Evolutionary conservation across 2,888 invertebrate genomes (phyloP), one percentile per base, ranked within the genome.

Genomic region (Drosophila acutilabella): DNA sequence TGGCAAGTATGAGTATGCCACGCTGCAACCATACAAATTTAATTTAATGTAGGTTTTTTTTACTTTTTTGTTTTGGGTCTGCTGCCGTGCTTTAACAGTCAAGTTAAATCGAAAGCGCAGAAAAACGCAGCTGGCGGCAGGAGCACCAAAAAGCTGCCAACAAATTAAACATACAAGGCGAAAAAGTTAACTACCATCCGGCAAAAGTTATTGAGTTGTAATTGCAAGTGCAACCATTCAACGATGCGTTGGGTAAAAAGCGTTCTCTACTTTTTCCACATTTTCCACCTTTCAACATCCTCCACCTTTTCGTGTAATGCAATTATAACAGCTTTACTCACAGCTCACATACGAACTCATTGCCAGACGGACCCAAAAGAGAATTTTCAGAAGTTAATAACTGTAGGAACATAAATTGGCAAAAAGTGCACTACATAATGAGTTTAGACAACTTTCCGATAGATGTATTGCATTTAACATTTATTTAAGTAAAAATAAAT

Each of bases 201-300:
- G 81, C 62, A 60, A 79, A 88, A 88, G 82, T 88, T 86, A 86
- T 86, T 88, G 86, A 86, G 86, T 86, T 88, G 83, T 82, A 88
- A 86, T 88, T 88, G 86, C 83, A 64, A 84, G 68, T 60, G 76
- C 75, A 86, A 86, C 80, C 73, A 80, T 64, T 69, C 61, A 30
- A 61, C 61, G 64, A 41, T 40, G 45, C 33, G 44, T 53, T 10
- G 33, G 36, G 51, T 51, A 70, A 74, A 78, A 80, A 75, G 48
- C 52, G 51, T 66, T 71, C 68, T 66, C 81, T 64, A 88, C 88
- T 86, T 81, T 81, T 74, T 64, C 75, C 79, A 74, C 13, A 36
- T 13, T 36, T 13, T 36, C 36, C 65, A 88, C 88, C 86, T 81
- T 79, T 50, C 30, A 1, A 30, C 30, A 8, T 30, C 8, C 36